These are phyloP conservation scores for Todiramphus chloris DNA, from an alignment of 2,113 vertebrate species.

Conservation along the genomic window DNA sequence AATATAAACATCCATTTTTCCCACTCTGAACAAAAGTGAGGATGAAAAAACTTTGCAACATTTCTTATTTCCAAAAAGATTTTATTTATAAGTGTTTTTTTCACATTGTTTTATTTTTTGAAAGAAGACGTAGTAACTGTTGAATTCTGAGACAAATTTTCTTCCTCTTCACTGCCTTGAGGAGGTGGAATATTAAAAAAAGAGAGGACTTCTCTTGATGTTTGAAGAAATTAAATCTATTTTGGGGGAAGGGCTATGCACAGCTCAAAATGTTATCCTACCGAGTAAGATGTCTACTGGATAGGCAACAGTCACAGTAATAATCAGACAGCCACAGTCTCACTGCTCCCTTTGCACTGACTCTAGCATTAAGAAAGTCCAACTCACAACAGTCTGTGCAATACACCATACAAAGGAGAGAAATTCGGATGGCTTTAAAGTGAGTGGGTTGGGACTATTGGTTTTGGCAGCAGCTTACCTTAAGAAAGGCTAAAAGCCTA, in stretches of 20 bases:
- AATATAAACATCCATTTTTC: not conserved
- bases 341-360: not conserved
- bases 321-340: not conserved
- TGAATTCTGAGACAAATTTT: not conserved
- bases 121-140: not conserved
- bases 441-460: accelerated
- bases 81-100: not conserved
- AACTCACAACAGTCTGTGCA: not conserved
- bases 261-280: not conserved
- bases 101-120: not conserved
- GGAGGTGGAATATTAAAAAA: not conserved
- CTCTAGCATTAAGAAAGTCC: not conserved
- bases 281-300: not conserved
- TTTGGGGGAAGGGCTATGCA: not conserved
- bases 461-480: not conserved
- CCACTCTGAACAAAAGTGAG: not conserved
- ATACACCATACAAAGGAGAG: not conserved
- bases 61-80: not conserved
- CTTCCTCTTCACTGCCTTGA: not conserved
- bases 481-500: not conserved
- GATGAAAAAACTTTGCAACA: not conserved
- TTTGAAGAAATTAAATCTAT: not conserved
- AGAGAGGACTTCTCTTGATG: not conserved
- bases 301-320: not conserved
- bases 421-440: not conserved